Evolutionary conservation across 2,797 vertebrate species (phyloP), one percentile per base, ranked within the genome.

Genomic region (Onychomys arenicola): DNA sequence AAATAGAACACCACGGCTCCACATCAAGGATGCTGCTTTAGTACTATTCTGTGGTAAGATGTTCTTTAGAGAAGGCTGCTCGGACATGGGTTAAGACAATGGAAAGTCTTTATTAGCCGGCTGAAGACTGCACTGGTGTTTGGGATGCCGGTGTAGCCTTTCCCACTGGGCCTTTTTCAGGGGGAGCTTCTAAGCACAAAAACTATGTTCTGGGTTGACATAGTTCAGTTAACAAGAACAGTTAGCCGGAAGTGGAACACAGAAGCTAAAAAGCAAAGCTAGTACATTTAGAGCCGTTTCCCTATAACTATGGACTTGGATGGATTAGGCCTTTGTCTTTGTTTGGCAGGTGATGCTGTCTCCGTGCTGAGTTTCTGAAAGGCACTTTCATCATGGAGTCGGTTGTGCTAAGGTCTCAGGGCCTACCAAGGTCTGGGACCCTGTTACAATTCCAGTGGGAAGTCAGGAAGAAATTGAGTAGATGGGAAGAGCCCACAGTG

Each of bases 71-170:
- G 37, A 75, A 43, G 37, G 43, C 11, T 43, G 23, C 11, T 75
- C 0, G 0, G 37, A 40, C 40, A 0, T 10, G 23, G 11, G 23
- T 43, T 40, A 75, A 75, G 21, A 1, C 71, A 75, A 43, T 40
- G 25, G 21, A 43, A 75, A 75, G 71, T 43, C 71, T 25, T 40
- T 40, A 43, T 12, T 43, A 43, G 71, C 11, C 2, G 0, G 10
- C 10, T 75, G 37, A 23, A 75, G 37, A 75, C 11, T 27, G 1
- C 37, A 43, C 71, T 43, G 37, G 71, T 43, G 10, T 40, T 40
- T 2, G 0, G 21, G 10, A 40, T 73, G 37, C 37, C 71, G 43
- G 11, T 6, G 2, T 1, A 43, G 69, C 21, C 71, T 75, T 75
- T 11, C 71, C 37, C 37, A 43, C 11, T 1, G 4, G 40, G 21